A percentile compares a stretch with the other conserved stretches of the same genome.
phyloP scores from a whole-genome alignment of 2,888 invertebrate species.

The Tanaodytes sp. region DNA sequence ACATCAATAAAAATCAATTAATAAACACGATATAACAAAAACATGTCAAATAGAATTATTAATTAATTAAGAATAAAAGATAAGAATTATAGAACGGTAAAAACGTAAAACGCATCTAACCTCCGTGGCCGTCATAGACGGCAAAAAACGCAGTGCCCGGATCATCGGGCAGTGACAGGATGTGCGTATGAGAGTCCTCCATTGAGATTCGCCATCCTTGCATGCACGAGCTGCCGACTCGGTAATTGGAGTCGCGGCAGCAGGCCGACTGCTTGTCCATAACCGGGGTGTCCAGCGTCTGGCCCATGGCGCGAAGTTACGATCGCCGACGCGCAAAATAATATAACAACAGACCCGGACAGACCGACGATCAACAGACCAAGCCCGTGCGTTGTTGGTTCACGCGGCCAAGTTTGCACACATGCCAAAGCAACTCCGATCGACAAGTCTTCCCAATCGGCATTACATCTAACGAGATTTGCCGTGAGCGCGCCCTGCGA shows the following conservation, averaged over 20 bases:
- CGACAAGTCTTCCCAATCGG: conserved; percentile 20
- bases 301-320: conserved; percentile 95
- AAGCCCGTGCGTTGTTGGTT: neutral
- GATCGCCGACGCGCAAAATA: too few species aligned
- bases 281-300: conserved; percentile 96
- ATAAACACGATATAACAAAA: too few species aligned
- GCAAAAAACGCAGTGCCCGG: conserved; percentile 95
- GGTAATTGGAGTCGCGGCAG: conserved; percentile 81
- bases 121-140: conserved; percentile 97
- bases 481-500: neutral
- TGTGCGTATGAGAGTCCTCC: conserved; percentile 99
- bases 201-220: conserved; percentile 99
- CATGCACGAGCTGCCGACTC: conserved; percentile 98
- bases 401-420: conserved; percentile 24
- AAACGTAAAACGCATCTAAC: too few species aligned
- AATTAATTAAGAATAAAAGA: too few species aligned
- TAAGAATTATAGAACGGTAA: too few species aligned
- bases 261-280: conserved; percentile 89
- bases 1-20: too few species aligned
- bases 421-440: conserved; percentile 11
- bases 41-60: too few species aligned
- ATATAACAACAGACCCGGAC: too few species aligned
- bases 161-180: conserved; percentile 93
- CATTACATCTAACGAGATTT: conserved; percentile 38
- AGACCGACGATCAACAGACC: too few species aligned